phyloP scores from a whole-genome alignment of 2,797 vertebrate genomes.

The Enteromius argenteus region DNA sequence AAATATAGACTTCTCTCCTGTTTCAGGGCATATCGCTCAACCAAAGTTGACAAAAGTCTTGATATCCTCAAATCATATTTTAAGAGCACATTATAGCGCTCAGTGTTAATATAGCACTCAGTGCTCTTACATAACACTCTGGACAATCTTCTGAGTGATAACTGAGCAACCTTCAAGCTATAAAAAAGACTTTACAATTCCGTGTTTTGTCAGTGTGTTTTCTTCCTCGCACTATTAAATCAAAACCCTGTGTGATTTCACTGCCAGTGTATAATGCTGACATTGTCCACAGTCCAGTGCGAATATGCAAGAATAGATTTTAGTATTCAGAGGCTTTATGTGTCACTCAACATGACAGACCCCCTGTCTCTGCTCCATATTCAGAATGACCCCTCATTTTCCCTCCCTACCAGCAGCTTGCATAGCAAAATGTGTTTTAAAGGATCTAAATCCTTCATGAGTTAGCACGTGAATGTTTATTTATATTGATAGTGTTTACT shows the following conservation, averaged over 20 bases:
- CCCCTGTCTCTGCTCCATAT: conserved; percentile 75
- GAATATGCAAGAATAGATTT: conserved; percentile 76
- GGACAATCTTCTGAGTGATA: background rate
- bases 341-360: conserved; percentile 76
- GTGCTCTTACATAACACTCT: background rate
- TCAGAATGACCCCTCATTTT: conserved; percentile 67
- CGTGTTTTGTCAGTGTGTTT: background rate
- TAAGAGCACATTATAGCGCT: no score
- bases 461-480: conserved; percentile 25
- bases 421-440: conserved; percentile 25
- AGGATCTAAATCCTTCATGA: conserved; percentile 26
- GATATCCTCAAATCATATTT: background rate
- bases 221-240: background rate
- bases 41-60: background rate
- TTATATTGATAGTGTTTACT: background rate
- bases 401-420: conserved; percentile 59
- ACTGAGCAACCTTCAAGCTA: background rate
- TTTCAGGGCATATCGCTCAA: background rate
- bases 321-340: conserved; percentile 74
- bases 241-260: conserved; percentile 60
- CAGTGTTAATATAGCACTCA: background rate
- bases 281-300: conserved; percentile 75
- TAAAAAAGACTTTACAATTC: background rate
- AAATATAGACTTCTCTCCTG: background rate
- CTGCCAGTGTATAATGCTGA: conserved; percentile 74